phyloP scores from a whole-genome alignment of 2,888 invertebrate species.

The Chironomus tentans region DNA sequence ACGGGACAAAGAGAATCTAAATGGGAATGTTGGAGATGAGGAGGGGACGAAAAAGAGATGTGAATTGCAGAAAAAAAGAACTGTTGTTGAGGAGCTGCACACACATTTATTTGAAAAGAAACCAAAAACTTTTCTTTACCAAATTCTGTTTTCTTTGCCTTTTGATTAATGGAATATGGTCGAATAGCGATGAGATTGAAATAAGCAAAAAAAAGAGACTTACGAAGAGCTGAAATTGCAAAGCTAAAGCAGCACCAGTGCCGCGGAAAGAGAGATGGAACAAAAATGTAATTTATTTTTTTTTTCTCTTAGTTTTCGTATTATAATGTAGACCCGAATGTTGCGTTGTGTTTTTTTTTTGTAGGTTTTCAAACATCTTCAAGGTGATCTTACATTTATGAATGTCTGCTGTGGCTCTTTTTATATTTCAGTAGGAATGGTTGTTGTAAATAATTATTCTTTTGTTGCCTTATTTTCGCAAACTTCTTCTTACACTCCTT shows the following conservation, averaged over 20 bases:
- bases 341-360: slow-evolving; percentile 16
- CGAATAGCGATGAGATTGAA: background rate
- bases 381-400: slow-evolving; percentile 26
- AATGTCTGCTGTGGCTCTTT: slow-evolving; percentile 25
- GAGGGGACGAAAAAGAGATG: background rate
- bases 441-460: slow-evolving; percentile 14
- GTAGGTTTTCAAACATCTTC: slow-evolving; percentile 26
- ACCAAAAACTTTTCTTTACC: background rate
- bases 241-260: background rate
- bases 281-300: slow-evolving; percentile 23
- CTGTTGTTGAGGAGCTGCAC: background rate
- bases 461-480: slow-evolving; percentile 10
- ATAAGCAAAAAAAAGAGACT: background rate
- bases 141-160: background rate
- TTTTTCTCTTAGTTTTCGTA: slow-evolving; percentile 1
- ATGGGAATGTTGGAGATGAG: background rate
- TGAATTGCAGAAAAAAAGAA: background rate
- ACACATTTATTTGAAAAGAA: background rate
- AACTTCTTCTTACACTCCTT: background rate
- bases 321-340: slow-evolving; percentile 19
- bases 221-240: background rate
- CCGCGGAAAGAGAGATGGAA: slow-evolving; percentile 18
- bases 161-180: slow-evolving; percentile 22
- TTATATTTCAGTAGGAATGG: background rate
- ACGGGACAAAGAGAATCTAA: background rate